Base-by-base conservation (phyloP, 2,797 vertebrate species). In the Cottoperca gobio region DNA sequence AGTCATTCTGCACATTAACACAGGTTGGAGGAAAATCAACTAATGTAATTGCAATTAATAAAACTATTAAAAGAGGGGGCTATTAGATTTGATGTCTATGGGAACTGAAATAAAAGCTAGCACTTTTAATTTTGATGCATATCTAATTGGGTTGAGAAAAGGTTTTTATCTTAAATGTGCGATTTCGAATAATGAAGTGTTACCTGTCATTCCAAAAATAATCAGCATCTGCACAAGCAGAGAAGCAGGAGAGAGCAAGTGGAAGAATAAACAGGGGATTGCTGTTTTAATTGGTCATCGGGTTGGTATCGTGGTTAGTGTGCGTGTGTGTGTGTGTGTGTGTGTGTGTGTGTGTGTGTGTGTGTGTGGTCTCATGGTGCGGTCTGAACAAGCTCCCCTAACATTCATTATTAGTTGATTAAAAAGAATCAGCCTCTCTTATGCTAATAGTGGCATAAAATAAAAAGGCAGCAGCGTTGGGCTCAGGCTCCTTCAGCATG, bases 281-380 rank as follows among this genome's bases (percentile, higher is more conserved):
- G 94, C 90, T 88, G 92, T 95, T 95, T 88, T 92, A 93, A 93
- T 93, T 93, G 94, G 88, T 92, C 89, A 91, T 90, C 88, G 83
- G 86, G 65, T 77, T 88, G 74, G 70, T 67, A 35, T 75, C 66
- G 76, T 73, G 70, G 72, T 79, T n/a, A 71, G 28, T 67, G 28
- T 57, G 64, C 59, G 35, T 69, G 65, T 46, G 70, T 42, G 53
- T 55, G 57, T 21, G 62, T 71, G 35, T 12, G 67, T 21, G 72
- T 61, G 50, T 70, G 40, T 48, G 28, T 26, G 33, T 53, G 8
- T 42, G 53, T 28, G 76, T 50, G 65, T 39, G 67, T 59, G 70
- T 28, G 52, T 71, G 73, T 35, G 79, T 69, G 85, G 89, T 93
- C 91, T 94, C 90, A 66, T 82, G 87, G 88, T 82, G 77, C 76